phyloP scores from a whole-genome alignment of 2,113 vertebrate species.

The Phaethon lepturus region DNA sequence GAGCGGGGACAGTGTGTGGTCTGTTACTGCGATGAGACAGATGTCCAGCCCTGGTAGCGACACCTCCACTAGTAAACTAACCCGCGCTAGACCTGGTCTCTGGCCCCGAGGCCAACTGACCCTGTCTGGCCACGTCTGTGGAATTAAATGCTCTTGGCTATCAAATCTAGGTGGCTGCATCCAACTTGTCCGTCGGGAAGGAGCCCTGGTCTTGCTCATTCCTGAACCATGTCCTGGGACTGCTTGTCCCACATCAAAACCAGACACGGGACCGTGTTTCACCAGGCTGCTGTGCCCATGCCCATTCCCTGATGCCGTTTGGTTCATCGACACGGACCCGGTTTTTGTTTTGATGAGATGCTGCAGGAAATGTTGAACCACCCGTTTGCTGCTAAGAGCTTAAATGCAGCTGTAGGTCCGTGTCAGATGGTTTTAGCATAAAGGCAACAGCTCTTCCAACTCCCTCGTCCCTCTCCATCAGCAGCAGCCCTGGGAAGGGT shows the following conservation, averaged over 20 bases:
- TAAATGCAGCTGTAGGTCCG: background rate
- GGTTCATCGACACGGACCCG: background rate
- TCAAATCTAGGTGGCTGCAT: background rate
- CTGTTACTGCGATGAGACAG: background rate
- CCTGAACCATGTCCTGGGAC: background rate
- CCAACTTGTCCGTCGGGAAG: background rate
- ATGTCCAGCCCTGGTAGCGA: background rate
- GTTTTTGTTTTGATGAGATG: background rate
- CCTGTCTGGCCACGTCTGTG: rapidly evolving
- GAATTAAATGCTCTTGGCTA: rapidly evolving
- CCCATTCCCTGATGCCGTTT: rapidly evolving
- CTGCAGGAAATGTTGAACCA: background rate
- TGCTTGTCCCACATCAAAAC: background rate
- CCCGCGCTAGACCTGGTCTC: background rate
- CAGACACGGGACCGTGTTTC: background rate
- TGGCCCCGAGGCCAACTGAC: background rate
- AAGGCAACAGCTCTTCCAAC: background rate
- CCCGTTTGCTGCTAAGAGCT: background rate
- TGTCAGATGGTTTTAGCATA: background rate
- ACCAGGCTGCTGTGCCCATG: background rate
- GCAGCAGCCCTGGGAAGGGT: background rate
- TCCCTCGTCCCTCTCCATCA: background rate
- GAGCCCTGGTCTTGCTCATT: background rate
- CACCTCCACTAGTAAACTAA: conserved; percentile 20
- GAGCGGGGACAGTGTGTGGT: background rate